Evolutionary conservation across 2,888 invertebrate genomes (phyloP), one percentile per base, ranked within the genome.

Genomic region (Fragum sueziense): DNA sequence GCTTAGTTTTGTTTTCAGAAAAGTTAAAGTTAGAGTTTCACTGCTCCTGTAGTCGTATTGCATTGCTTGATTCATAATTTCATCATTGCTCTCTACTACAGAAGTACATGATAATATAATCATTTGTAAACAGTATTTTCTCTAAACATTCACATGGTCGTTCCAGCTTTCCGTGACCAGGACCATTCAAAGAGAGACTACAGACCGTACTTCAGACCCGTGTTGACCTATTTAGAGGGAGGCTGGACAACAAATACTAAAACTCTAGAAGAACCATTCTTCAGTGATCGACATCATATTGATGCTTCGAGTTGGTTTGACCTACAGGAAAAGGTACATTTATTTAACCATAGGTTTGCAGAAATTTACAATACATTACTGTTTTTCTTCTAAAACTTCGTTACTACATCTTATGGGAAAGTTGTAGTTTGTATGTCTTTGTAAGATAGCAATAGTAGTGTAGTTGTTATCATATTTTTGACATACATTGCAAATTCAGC

Each of bases 261-360:
- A 27, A 67, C 76, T 1, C 72, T 88, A 9, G 84, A 85, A 22
- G 89, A 89, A 71, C 88, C 88, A 20, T 89, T 89, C 75, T 70
- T 84, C 41, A 88, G 87, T 75, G 88, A 89, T 67, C 73, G 89
- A 52, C 89, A 89, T 76, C 73, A 69, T 31, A 73, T 91, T 52
- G 89, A 89, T 41, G 89, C 90, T 29, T 74, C 79, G 1, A 87
- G 83, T 65, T 89, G 88, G 87, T 83, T 83, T 61, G 89, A 89
- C 34, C 77, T 89, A 1, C 86, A 86, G 27, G 86, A 86, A 34
- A 87, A 87, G 84, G 84, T 81, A 47, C n/a, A n/a, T n/a, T n/a
- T n/a, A n/a, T n/a, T n/a, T n/a, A n/a, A n/a, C n/a, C n/a, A n/a
- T n/a, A n/a, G n/a, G n/a, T n/a, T n/a, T n/a, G n/a, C n/a, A n/a